These are phyloP conservation scores for Agrilus planipennis DNA, from an alignment of 1,140 invertebrate species.

Conservation along the genomic window DNA sequence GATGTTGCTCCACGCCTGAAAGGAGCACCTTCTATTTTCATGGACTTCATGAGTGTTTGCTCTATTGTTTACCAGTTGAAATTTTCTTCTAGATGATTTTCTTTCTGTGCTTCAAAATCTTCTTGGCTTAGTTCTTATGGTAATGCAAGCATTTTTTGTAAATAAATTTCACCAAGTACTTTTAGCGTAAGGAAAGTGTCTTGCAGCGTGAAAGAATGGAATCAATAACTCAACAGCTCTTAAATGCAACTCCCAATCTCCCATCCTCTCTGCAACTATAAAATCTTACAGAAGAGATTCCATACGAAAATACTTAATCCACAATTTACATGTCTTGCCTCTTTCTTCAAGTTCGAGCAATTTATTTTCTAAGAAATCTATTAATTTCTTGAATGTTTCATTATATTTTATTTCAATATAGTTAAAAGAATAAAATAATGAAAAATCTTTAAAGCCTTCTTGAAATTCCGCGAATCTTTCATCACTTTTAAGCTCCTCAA, in stretches of 20 bases:
- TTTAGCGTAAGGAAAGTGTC: slow-evolving; percentile 8
- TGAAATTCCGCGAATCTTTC: slow-evolving; percentile 4
- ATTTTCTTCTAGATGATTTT: too few species aligned
- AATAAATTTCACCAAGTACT: too few species aligned
- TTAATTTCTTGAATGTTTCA: slow-evolving; percentile 6
- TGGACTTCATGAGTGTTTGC: background rate
- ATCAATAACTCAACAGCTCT: background rate
- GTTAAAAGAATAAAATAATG: background rate
- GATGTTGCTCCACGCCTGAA: background rate
- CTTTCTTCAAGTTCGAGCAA: slow-evolving; percentile 7
- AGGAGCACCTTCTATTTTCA: background rate
- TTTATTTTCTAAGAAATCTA: slow-evolving; percentile 10
- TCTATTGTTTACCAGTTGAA: background rate
- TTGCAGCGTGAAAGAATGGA: background rate
- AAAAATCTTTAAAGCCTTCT: background rate
- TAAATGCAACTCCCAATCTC: slow-evolving; percentile 1
- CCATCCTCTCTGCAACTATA: slow-evolving; percentile 7
- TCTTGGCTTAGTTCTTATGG: too few species aligned
- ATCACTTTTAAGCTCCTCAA: slow-evolving; percentile 10
- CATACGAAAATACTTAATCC: slow-evolving; percentile 31
- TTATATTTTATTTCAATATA: slow-evolving; percentile 5
- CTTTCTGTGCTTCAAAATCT: too few species aligned
- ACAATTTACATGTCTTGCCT: slow-evolving; percentile 22
- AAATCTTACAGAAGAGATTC: slow-evolving; percentile 25
- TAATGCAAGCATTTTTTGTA: too few species aligned